phyloP scores from a whole-genome alignment of 2,113 vertebrate species.

The Haplotaxodon microlepis region DNA sequence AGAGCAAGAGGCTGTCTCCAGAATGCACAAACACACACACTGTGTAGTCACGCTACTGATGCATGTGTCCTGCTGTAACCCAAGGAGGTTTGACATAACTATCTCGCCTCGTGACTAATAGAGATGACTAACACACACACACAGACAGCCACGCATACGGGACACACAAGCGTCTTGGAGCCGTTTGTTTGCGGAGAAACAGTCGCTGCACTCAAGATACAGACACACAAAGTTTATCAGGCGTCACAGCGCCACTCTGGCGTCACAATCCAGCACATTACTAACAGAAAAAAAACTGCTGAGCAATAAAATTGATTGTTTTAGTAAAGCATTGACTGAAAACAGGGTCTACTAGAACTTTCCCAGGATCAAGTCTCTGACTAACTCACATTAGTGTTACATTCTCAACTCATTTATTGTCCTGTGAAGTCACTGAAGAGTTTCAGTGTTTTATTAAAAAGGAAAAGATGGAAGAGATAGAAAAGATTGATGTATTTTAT shows the following conservation, averaged over 20 bases:
- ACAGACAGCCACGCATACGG: background rate
- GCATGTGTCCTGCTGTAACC: conserved; percentile 54
- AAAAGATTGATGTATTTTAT: background rate
- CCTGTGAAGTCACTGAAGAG: background rate
- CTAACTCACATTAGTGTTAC: background rate
- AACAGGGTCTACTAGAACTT: background rate
- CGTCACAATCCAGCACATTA: background rate
- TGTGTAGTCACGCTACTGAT: conserved; percentile 47
- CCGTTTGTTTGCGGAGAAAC: conserved; percentile 20
- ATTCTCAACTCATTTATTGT: background rate
- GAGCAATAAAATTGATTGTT: background rate
- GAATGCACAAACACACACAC: background rate
- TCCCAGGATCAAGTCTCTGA: background rate
- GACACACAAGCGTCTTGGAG: conserved; percentile 19
- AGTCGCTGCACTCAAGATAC: background rate
- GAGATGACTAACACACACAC: conserved; percentile 44
- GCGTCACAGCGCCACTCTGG: background rate
- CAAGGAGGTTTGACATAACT: conserved; percentile 28
- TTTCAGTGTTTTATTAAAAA: background rate
- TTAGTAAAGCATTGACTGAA: background rate
- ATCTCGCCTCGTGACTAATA: conserved; percentile 46
- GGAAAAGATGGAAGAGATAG: rapidly evolving
- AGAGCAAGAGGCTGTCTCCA: conserved; percentile 9
- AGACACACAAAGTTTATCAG: conserved; percentile 16
- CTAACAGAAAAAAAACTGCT: background rate